Evolutionary conservation across 2,888 invertebrate genomes (phyloP), one percentile per base, ranked within the genome.

Genomic region (Ennomos erosarius): DNA sequence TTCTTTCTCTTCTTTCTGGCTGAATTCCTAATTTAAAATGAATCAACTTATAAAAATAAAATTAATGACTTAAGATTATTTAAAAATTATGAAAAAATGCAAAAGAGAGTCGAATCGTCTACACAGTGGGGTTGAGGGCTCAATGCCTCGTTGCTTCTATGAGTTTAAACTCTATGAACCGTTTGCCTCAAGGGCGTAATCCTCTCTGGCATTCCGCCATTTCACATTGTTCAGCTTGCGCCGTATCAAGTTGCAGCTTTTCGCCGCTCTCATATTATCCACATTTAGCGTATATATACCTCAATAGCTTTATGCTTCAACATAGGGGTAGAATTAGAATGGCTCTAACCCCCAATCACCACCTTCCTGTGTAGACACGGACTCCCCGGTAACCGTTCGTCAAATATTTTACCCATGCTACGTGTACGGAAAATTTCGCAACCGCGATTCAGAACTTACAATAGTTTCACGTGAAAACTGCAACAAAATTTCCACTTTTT

Each of bases 361-460:
- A 70, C 45, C 37, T 62, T 40, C 64, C 81, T 79, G 78, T 74
- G 79, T 79, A 82, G 81, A 81, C 76, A 80, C 78, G 81, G 81
- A 79, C 81, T 78, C 78, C 76, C 80, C 70, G 16, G 13, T 0
- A 0, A 0, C n/a, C 0, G 0, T 0, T 0, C 0, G 0, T 1
- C 9, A 12, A 11, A 47, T 12, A 38, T 56, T 75, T 66, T 74
- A 74, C 68, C 40, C 64, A 9, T 67, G 47, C 10, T 51, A 9
- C 40, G 34, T 1, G 11, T 2, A 34, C 9, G 10, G 46, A 73
- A 75, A 78, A 79, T 52, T 64, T 70, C 58, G 43, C 56, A 64
- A 72, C 67, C 76, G 81, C 68, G 79, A 74, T 76, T 55, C 51
- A 81, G 75, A 50, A 55, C 40, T 49, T 3, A 2, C 1, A 9